A percentile compares a stretch with the other conserved stretches of the same genome.
phyloP scores from a whole-genome alignment of 1,140 invertebrate genomes.

The Augochlora pura region DNA sequence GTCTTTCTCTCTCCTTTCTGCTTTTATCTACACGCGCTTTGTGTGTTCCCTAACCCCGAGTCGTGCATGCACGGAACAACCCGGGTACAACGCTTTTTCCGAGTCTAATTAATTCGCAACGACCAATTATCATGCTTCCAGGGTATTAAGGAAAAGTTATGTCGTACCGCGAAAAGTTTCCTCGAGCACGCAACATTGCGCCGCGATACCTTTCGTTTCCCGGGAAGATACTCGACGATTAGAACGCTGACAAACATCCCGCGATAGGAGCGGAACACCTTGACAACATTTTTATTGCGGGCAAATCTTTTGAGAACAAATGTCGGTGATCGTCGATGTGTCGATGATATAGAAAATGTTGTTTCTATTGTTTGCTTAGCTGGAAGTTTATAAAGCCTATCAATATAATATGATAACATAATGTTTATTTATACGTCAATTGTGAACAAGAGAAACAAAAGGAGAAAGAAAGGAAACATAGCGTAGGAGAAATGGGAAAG shows the following conservation, averaged over 20 bases:
- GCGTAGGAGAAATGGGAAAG: too few species aligned
- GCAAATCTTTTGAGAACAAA: too few species aligned
- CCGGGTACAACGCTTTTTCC: not conserved
- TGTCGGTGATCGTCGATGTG: too few species aligned
- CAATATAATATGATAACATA: too few species aligned
- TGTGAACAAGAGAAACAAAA: too few species aligned
- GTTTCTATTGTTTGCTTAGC: too few species aligned
- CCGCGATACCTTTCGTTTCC: not conserved
- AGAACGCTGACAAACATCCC: not conserved
- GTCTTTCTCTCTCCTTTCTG: not conserved
- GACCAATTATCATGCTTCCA: constrained; percentile 18
- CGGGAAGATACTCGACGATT: constrained; percentile 1
- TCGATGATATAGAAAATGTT: too few species aligned
- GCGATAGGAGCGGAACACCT: not conserved
- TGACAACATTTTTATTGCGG: too few species aligned
- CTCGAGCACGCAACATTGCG: constrained; percentile 5
- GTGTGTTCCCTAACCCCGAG: not conserved
- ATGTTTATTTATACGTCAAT: too few species aligned
- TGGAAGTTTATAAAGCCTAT: too few species aligned
- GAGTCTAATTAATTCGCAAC: constrained; percentile 26
- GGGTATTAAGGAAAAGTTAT: constrained; percentile 11
- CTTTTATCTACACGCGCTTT: constrained; percentile 1
- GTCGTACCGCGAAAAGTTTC: constrained; percentile 7
- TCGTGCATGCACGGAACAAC: constrained; percentile 2
- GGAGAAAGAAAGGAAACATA: too few species aligned